A percentile compares a stretch with the other conserved stretches of the same genome.
Evolutionary conservation across 2,888 invertebrate genomes (phyloP).

Genomic region (Drosophila cracens): DNA sequence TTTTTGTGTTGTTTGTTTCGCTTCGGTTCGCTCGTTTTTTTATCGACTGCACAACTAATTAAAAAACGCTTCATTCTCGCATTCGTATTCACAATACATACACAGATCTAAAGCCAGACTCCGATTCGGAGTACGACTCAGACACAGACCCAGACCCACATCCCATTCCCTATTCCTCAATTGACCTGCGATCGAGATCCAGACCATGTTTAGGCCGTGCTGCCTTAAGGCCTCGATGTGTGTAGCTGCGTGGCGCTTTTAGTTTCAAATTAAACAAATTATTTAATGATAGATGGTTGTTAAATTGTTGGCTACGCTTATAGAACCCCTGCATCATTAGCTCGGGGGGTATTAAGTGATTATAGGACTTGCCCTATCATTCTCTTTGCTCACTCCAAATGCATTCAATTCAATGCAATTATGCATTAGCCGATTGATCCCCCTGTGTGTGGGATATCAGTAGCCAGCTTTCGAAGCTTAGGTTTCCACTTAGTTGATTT

Average conservation of each 20-base stretch:
- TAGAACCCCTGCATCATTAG: constrained; percentile 52
- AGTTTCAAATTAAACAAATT: constrained; percentile 76
- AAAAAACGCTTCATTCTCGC: constrained; percentile 68
- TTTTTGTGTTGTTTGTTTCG: constrained; percentile 29
- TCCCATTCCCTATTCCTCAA: neutral
- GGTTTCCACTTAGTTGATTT: neutral
- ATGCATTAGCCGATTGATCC: constrained; percentile 3
- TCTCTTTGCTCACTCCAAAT: constrained; percentile 9
- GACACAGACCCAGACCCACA: neutral
- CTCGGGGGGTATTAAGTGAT: constrained; percentile 68
- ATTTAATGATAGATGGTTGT: constrained; percentile 79
- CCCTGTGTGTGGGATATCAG: constrained; percentile 4
- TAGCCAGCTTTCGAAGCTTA: constrained; percentile 8
- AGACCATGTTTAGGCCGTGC: constrained; percentile 17
- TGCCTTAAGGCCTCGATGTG: constrained; percentile 19
- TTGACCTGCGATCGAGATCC: constrained; percentile 8
- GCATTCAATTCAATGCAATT: constrained; percentile 36
- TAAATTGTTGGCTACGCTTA: constrained; percentile 68
- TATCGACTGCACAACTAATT: constrained; percentile 79
- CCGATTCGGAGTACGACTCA: neutral
- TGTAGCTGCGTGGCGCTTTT: constrained; percentile 68
- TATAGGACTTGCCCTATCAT: constrained; percentile 48
- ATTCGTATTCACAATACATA: constrained; percentile 38
- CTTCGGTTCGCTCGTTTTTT: constrained; percentile 56
- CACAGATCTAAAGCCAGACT: neutral